phyloP scores from a whole-genome alignment of 2,113 vertebrate genomes.

The Ahaetulla prasina region DNA sequence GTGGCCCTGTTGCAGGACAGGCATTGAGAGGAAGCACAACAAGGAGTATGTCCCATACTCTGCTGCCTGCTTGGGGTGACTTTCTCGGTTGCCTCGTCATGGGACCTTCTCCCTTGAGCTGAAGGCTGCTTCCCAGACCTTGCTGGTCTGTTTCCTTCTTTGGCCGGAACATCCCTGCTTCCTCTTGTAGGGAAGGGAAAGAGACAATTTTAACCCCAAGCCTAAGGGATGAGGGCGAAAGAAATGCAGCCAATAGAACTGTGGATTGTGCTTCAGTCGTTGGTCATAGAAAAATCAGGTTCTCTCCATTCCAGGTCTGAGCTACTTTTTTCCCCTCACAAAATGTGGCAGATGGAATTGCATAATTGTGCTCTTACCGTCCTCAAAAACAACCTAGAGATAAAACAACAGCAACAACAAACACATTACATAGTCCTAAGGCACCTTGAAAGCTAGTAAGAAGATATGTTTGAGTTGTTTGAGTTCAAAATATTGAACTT shows the following conservation, averaged over 20 bases:
- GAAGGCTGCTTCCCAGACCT: neutral
- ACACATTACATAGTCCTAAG: neutral
- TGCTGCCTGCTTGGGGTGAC: neutral
- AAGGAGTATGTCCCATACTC: neutral
- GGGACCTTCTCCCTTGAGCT: neutral
- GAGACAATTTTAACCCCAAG: neutral
- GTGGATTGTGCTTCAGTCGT: too few relatives aligned
- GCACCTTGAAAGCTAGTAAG: neutral
- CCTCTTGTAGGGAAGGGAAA: slow-evolving; percentile 45
- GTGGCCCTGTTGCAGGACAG: neutral
- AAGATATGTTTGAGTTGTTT: neutral
- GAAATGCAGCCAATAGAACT: neutral
- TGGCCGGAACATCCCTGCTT: neutral
- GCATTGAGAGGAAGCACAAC: neutral
- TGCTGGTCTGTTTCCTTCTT: neutral
- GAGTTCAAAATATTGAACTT: neutral
- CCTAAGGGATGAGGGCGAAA: neutral
- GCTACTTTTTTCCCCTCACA: neutral
- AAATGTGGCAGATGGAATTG: neutral
- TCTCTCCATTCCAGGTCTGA: neutral
- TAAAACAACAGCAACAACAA: neutral
- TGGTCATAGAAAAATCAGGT: neutral
- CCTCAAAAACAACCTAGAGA: neutral
- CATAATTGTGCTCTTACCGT: neutral
- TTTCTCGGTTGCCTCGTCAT: neutral